phyloP scores from a whole-genome alignment of 2,888 invertebrate species.

The Cloeon dipterum region DNA sequence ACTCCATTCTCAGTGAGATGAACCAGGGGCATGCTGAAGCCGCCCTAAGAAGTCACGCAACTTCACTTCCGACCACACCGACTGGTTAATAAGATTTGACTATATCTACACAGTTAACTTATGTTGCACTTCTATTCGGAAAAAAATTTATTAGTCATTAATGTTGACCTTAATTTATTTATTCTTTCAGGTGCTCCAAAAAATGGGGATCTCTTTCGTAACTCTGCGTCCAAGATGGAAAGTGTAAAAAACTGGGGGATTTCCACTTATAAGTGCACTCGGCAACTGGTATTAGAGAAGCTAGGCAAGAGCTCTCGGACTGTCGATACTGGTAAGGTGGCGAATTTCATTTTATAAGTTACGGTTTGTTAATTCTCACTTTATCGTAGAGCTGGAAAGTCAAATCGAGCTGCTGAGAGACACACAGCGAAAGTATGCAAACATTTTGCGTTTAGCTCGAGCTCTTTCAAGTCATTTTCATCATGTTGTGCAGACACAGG shows the following conservation, averaged over 20 bases:
- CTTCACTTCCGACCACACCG: slow-evolving; percentile 1
- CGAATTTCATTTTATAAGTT: background rate
- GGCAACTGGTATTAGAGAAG: slow-evolving; percentile 88
- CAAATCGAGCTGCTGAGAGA: slow-evolving; percentile 84
- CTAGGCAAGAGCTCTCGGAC: slow-evolving; percentile 83
- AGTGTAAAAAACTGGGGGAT: slow-evolving; percentile 91
- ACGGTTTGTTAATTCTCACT: background rate
- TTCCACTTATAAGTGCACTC: slow-evolving; percentile 94
- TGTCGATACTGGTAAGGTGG: slow-evolving; percentile 47
- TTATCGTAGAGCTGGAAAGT: slow-evolving; percentile 58
- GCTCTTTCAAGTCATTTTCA: slow-evolving; percentile 74
- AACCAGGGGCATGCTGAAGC: background rate
- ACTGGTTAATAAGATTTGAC: background rate
- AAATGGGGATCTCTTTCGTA: slow-evolving; percentile 39
- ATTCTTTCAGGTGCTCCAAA: slow-evolving; percentile 33
- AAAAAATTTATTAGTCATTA: background rate
- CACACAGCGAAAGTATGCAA: slow-evolving; percentile 78
- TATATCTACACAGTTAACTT: too few relatives aligned
- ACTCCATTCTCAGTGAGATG: background rate
- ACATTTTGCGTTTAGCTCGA: slow-evolving; percentile 63
- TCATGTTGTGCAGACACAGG: slow-evolving; percentile 62
- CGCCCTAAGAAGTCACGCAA: slow-evolving; percentile 2
- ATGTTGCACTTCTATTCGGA: background rate
- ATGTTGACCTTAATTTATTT: too few relatives aligned
- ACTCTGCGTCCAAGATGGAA: slow-evolving; percentile 67